Percentiles rank a stretch among this genome's conserved stretches.
phyloP scores from a whole-genome alignment of 2,888 invertebrate genomes.

The Poecilobothrus nobilitatus region DNA sequence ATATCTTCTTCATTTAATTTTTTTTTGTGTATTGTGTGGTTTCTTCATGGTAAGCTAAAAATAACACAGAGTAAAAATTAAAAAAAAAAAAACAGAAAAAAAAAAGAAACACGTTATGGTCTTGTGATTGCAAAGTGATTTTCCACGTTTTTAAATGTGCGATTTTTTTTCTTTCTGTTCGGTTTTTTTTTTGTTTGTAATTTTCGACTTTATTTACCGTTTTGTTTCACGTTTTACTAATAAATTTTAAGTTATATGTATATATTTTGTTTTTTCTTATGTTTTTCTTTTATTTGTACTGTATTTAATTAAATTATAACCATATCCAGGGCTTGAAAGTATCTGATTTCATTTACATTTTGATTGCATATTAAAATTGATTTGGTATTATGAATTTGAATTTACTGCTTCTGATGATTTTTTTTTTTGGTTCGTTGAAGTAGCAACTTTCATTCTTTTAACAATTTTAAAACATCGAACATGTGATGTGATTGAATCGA shows the following conservation, averaged over 20 bases:
- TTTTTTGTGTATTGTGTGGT: background rate
- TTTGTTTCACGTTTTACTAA: slow-evolving; percentile 5
- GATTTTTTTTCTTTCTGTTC: background rate
- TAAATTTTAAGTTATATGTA: background rate
- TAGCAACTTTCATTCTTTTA: no score
- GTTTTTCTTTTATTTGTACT: background rate
- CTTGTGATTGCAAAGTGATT: background rate
- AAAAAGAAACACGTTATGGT: background rate
- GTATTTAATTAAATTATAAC: background rate
- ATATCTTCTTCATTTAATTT: background rate
- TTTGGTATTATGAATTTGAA: no score
- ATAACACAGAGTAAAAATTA: background rate
- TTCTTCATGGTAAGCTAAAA: no score
- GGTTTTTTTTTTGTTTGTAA: background rate
- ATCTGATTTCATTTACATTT: background rate
- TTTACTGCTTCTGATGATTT: no score
- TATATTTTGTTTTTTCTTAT: background rate
- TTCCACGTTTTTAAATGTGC: slow-evolving; percentile 2
- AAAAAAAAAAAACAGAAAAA: background rate
- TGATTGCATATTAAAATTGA: no score
- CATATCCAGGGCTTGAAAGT: background rate
- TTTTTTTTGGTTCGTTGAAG: no score
- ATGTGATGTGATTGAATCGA: no score
- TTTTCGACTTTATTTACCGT: background rate
- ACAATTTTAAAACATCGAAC: no score